Percentiles rank a stretch among this genome's conserved stretches.
phyloP scores from a whole-genome alignment of 2,888 invertebrate species.

The Metellina segmentata region DNA sequence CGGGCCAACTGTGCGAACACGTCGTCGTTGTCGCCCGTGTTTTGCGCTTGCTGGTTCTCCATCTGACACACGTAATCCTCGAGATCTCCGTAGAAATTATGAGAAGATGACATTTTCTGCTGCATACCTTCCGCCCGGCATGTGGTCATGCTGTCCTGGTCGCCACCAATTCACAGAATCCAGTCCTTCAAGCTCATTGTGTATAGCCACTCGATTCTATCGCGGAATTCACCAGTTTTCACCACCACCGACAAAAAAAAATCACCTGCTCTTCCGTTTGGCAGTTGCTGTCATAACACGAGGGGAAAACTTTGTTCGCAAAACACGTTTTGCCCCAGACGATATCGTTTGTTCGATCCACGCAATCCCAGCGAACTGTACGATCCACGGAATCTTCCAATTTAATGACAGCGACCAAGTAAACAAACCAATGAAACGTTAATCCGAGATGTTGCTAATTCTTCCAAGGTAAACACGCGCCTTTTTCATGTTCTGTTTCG shows the following conservation, averaged over 20 bases:
- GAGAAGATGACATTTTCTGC: constrained; percentile 60
- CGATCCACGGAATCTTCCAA: no score
- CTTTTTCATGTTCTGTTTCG: no score
- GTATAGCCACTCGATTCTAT: constrained; percentile 5
- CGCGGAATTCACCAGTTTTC: not conserved
- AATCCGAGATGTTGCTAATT: no score
- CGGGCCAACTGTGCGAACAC: constrained; percentile 85
- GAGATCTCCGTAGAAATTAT: constrained; percentile 74
- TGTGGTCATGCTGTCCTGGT: constrained; percentile 65
- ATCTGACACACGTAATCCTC: constrained; percentile 76
- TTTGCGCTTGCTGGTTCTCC: constrained; percentile 63
- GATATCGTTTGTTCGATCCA: no score
- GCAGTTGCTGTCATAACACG: not conserved
- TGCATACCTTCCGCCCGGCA: constrained; percentile 74
- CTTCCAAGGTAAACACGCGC: no score
- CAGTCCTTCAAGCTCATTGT: constrained; percentile 20
- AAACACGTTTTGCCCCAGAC: no score
- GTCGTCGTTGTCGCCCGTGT: constrained; percentile 66
- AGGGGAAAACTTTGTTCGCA: no score
- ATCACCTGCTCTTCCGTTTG: not conserved
- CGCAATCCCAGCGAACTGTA: no score
- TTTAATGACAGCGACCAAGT: no score
- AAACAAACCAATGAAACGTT: no score
- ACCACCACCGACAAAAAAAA: not conserved
- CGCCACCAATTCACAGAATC: constrained; percentile 32